A percentile compares a stretch with the other conserved stretches of the same genome.
phyloP scores from a whole-genome alignment of 2,888 invertebrate species.

The Rosalia funebris region DNA sequence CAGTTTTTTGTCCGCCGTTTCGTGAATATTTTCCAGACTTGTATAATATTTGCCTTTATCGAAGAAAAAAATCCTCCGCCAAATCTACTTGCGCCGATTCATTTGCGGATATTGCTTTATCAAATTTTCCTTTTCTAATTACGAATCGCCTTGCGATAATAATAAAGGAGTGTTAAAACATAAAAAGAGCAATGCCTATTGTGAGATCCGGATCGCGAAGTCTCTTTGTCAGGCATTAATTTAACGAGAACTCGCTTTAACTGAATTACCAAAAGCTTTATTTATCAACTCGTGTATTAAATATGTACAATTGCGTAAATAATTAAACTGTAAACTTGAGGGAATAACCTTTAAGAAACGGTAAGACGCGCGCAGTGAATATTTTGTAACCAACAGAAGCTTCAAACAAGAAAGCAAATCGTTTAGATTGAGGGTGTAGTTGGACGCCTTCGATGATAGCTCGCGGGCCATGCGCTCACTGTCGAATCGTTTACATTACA shows the following conservation, averaged over 20 bases:
- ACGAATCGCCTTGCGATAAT: too few relatives aligned
- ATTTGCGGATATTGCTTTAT: too few relatives aligned
- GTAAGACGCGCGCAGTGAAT: constrained; percentile 29
- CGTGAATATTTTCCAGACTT: too few relatives aligned
- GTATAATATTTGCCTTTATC: too few relatives aligned
- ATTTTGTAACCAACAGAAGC: constrained; percentile 31
- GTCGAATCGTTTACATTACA: too few relatives aligned
- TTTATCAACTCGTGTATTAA: neutral
- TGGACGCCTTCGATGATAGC: constrained; percentile 3
- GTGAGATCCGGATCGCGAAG: too few relatives aligned
- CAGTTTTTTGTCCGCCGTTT: too few relatives aligned
- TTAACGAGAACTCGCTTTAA: neutral
- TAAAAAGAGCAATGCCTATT: too few relatives aligned
- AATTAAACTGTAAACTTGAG: neutral
- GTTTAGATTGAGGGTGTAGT: constrained; percentile 33
- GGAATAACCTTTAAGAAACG: constrained; percentile 15
- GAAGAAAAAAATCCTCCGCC: too few relatives aligned
- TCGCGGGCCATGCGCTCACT: constrained; percentile 16
- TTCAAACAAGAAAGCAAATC: constrained; percentile 32
- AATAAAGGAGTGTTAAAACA: too few relatives aligned
- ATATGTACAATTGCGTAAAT: neutral
- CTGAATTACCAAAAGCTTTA: neutral
- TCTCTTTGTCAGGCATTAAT: neutral
- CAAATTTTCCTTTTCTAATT: too few relatives aligned
- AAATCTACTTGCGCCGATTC: too few relatives aligned